These are phyloP conservation scores for Diadophis punctatus DNA, from an alignment of 2,113 vertebrate genomes.

Conservation along the genomic window DNA sequence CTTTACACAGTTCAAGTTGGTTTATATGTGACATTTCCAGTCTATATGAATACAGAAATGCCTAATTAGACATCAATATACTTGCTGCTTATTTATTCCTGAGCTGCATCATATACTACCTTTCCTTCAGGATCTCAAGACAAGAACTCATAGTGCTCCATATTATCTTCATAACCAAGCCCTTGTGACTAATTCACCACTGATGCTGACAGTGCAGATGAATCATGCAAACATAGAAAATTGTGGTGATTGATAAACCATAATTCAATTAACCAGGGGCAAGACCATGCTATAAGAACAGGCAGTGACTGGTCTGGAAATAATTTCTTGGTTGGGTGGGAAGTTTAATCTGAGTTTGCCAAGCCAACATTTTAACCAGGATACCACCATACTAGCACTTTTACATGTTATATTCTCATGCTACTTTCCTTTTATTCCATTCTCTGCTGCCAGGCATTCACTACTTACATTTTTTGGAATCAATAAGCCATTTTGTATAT, in stretches of 20 bases:
- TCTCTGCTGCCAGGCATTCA: not conserved
- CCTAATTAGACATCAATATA: not conserved
- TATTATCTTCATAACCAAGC: not conserved
- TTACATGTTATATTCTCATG: not conserved
- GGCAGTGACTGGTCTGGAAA: not conserved
- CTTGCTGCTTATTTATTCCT: not conserved
- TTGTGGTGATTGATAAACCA: not conserved
- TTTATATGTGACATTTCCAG: not conserved
- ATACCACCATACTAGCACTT: not conserved
- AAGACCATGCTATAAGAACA: not conserved
- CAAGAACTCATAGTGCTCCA: not conserved
- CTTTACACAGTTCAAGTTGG: not conserved
- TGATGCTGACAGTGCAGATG: not conserved
- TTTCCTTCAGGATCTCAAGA: not conserved
- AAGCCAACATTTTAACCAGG: not conserved
- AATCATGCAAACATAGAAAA: not conserved
- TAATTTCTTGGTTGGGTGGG: not conserved
- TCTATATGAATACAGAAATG: not conserved
- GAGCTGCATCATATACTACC: not conserved
- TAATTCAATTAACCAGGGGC: not conserved
- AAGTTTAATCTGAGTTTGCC: not conserved
- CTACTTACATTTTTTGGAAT: not conserved
- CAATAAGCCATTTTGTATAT: not conserved
- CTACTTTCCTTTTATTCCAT: not conserved
- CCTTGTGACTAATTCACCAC: not conserved